phyloP scores from a whole-genome alignment of 2,113 vertebrate genomes.

The Balaenoptera acutorostrata region DNA sequence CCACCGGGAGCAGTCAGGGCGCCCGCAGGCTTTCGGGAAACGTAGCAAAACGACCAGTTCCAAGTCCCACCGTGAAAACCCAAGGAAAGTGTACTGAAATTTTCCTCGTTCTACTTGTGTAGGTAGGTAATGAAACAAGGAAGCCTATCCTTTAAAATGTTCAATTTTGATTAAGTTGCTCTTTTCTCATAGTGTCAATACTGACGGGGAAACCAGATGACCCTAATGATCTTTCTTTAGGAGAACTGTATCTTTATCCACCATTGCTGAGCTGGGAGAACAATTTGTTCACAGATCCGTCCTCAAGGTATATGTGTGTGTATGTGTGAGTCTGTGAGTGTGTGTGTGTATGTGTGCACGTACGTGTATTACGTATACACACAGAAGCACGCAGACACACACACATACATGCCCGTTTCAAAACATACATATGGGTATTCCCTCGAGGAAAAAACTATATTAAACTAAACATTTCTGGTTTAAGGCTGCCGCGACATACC shows the following conservation, averaged over 20 bases:
- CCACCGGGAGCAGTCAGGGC: rapidly evolving
- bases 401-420: not conserved
- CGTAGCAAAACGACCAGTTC: rapidly evolving
- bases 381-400: rapidly evolving
- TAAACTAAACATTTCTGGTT: no score
- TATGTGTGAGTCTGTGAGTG: rapidly evolving
- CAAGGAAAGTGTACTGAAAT: rapidly evolving
- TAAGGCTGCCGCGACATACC: rapidly evolving
- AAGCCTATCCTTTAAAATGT: not conserved
- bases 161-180: rapidly evolving
- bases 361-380: not conserved
- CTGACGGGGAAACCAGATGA: not conserved
- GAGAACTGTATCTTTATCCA: not conserved
- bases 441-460: not conserved
- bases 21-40: rapidly evolving
- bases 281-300: not conserved
- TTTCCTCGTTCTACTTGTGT: rapidly evolving
- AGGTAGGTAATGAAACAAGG: rapidly evolving
- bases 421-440: rapidly evolving
- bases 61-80: rapidly evolving
- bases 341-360: rapidly evolving
- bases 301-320: no score
- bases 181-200: not conserved
- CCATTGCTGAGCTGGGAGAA: not conserved
- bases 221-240: no score